phyloP scores from a whole-genome alignment of 2,888 invertebrate species.

The Parasteatoda lunata region DNA sequence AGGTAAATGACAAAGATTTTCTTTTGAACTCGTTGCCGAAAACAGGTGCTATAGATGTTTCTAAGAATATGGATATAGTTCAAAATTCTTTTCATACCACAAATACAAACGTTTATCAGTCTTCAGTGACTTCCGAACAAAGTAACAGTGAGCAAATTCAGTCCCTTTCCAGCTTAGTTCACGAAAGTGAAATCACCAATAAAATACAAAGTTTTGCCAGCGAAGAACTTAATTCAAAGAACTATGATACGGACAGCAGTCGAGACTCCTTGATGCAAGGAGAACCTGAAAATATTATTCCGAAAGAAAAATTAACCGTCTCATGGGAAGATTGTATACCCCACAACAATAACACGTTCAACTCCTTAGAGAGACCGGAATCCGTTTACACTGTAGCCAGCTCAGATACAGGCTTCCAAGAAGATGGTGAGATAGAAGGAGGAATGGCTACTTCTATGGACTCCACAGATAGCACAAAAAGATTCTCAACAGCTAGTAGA shows the following conservation, averaged over 20 bases:
- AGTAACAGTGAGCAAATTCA: not conserved
- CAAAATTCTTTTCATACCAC: not conserved
- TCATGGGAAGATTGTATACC: conserved; percentile 63
- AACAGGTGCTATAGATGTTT: not conserved
- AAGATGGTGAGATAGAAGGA: conserved; percentile 76
- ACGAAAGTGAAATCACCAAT: not conserved
- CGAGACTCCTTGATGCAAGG: conserved; percentile 30
- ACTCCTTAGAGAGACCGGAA: conserved; percentile 72
- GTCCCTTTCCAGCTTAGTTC: not conserved
- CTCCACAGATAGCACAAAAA: conserved; percentile 84
- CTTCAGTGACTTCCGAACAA: not conserved
- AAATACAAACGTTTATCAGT: not conserved
- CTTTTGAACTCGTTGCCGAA: not conserved
- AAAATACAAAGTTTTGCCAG: conserved; percentile 9
- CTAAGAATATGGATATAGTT: not conserved
- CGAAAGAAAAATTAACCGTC: conserved; percentile 63
- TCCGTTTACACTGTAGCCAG: conserved; percentile 78
- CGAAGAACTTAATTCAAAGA: conserved; percentile 10
- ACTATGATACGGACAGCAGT: conserved; percentile 46
- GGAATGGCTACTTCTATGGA: conserved; percentile 76
- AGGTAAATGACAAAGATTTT: not conserved
- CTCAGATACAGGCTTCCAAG: conserved; percentile 94
- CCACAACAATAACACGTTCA: conserved; percentile 20
- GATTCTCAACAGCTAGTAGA: conserved; percentile 66
- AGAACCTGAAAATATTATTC: conserved; percentile 25